phyloP scores from a whole-genome alignment of 2,888 invertebrate genomes.

The Deilephila elpenor region DNA sequence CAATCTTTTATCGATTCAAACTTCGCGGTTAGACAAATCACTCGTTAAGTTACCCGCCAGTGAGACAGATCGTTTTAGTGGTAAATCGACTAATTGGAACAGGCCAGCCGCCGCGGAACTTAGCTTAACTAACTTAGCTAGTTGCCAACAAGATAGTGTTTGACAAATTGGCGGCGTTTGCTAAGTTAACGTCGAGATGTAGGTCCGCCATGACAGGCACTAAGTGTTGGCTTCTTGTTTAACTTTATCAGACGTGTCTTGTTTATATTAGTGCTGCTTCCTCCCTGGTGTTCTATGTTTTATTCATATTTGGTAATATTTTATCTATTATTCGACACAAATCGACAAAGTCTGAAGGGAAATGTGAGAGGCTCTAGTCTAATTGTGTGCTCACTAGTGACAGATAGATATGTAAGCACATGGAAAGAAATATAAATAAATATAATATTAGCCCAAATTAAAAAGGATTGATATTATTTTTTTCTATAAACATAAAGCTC shows the following conservation, averaged over 20 bases:
- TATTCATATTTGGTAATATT: neutral
- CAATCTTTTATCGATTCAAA: constrained; percentile 24
- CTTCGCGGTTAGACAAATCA: constrained; percentile 24
- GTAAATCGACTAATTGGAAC: constrained; percentile 40
- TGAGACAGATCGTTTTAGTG: constrained; percentile 41
- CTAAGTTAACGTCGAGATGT: constrained; percentile 27
- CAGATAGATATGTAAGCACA: no score
- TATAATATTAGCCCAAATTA: no score
- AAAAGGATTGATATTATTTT: no score
- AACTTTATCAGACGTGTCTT: constrained; percentile 3
- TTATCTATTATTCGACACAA: no score
- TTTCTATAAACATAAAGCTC: no score
- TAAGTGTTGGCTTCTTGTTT: constrained; percentile 23
- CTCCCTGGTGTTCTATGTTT: constrained; percentile 35
- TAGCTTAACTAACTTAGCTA: constrained; percentile 31
- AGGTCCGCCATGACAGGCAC: constrained; percentile 20
- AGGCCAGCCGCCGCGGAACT: constrained; percentile 33
- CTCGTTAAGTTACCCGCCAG: constrained; percentile 31
- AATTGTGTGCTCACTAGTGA: no score
- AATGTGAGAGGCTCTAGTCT: no score
- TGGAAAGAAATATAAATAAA: no score
- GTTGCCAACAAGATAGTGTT: constrained; percentile 40
- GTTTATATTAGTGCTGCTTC: constrained; percentile 10
- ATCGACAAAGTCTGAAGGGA: no score
- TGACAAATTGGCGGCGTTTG: constrained; percentile 40